Conservation (phyloP, 2,113 vertebrate genomes). For the Panthera uncia region DNA sequence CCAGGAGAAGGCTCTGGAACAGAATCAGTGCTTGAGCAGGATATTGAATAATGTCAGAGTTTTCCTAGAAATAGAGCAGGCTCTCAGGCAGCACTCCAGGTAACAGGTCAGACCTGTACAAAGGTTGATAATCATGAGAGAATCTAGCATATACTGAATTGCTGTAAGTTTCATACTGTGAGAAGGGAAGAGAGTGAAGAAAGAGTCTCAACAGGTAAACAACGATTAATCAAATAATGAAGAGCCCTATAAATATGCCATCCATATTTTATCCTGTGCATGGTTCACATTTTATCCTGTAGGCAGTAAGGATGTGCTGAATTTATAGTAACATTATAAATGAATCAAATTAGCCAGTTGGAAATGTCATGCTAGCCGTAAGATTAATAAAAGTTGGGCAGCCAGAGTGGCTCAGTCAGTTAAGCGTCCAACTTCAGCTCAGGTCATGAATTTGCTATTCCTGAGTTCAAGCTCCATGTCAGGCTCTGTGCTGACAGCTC, state of each 20-base stretch:
- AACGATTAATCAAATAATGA: background rate
- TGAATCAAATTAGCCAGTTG: background rate
- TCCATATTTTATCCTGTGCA: background rate
- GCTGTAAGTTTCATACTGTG: background rate
- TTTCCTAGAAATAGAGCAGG: background rate
- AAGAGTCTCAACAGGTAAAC: background rate
- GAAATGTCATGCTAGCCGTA: background rate
- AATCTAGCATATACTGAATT: background rate
- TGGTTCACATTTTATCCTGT: background rate
- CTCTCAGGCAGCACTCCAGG: background rate
- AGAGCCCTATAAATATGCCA: background rate
- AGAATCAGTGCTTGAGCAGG: background rate
- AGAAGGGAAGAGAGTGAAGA: background rate
- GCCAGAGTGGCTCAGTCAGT: no score
- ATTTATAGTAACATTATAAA: background rate
- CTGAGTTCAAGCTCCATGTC: no score
- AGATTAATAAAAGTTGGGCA: background rate
- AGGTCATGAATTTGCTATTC: no score
- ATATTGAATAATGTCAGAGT: background rate
- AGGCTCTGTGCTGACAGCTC: no score
- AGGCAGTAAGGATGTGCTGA: background rate
- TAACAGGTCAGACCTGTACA: background rate
- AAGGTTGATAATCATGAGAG: background rate
- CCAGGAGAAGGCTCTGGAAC: background rate
- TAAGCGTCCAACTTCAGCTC: no score